A percentile compares a stretch with the other conserved stretches of the same genome.
Conservation (phyloP, 2,797 vertebrate genomes). For the Muscicapa striata region DNA sequence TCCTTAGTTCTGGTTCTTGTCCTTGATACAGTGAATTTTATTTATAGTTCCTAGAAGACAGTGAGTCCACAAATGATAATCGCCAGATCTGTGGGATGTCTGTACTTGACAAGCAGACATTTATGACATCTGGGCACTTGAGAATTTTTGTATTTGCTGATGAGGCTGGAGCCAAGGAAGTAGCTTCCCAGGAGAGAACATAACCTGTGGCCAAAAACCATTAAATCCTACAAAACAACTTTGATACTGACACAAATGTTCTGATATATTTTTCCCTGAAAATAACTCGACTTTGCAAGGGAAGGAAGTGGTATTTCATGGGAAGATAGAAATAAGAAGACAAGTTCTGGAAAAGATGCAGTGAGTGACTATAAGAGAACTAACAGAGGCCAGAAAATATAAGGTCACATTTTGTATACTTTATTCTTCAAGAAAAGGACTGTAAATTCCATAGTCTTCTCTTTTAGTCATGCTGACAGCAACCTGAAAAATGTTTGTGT, state of each 20-base stretch:
- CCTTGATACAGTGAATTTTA: not conserved
- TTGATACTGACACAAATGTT: not conserved
- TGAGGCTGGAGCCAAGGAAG: not conserved
- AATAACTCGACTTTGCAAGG: not conserved
- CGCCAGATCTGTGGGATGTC: not conserved
- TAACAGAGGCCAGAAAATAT: not conserved
- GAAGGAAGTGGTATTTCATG: not conserved
- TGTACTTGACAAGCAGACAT: not conserved
- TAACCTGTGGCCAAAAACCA: not conserved
- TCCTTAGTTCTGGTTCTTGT: not conserved
- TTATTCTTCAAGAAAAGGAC: not conserved
- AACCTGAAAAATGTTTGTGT: not conserved
- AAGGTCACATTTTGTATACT: not conserved
- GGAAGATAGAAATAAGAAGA: not conserved
- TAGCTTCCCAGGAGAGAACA: not conserved
- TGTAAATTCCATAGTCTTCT: not conserved
- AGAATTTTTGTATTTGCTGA: not conserved
- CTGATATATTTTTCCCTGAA: not conserved
- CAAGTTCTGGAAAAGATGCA: not conserved
- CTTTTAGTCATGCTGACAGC: not conserved
- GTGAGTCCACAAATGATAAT: not conserved
- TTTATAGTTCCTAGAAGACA: not conserved
- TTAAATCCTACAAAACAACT: not conserved
- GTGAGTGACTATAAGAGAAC: not conserved
- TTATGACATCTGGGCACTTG: not conserved